phyloP scores from a whole-genome alignment of 2,113 vertebrate genomes.

The Xyrauchen texanus region DNA sequence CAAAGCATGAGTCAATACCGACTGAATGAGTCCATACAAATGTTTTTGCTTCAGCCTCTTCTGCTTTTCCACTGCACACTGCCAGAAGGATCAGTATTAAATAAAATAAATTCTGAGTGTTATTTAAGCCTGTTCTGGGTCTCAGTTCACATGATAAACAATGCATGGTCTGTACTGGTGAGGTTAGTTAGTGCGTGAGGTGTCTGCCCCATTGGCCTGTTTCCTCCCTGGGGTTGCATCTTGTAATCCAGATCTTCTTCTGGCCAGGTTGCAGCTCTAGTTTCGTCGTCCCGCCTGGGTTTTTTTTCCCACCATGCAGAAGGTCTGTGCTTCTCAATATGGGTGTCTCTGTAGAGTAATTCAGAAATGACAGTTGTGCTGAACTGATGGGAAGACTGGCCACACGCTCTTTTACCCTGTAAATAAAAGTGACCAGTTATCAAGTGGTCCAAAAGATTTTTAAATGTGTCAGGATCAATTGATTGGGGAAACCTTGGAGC shows the following conservation, averaged over 20 bases:
- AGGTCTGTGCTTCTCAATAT: neutral
- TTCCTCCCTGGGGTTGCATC: neutral
- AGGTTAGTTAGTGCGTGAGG: neutral
- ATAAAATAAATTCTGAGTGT: neutral
- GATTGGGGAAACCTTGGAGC: neutral
- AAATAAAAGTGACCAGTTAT: no score
- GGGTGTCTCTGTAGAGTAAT: neutral
- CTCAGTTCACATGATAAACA: neutral
- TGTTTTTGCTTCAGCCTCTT: conserved; percentile 15
- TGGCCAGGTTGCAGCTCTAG: conserved; percentile 1
- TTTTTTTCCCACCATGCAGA: neutral
- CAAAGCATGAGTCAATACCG: conserved; percentile 14
- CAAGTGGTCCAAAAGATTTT: neutral
- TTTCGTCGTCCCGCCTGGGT: neutral
- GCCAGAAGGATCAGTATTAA: conserved; percentile 4
- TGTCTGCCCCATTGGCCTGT: no score
- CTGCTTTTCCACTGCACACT: conserved; percentile 11
- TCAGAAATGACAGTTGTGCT: neutral
- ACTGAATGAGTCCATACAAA: conserved; percentile 21
- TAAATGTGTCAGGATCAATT: neutral
- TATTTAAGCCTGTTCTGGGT: neutral
- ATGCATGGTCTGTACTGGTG: neutral
- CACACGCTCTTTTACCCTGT: neutral
- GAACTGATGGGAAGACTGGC: neutral
- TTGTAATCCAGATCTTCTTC: neutral